Conservation (phyloP, 2,888 invertebrate species). For the Apantesis nais region DNA sequence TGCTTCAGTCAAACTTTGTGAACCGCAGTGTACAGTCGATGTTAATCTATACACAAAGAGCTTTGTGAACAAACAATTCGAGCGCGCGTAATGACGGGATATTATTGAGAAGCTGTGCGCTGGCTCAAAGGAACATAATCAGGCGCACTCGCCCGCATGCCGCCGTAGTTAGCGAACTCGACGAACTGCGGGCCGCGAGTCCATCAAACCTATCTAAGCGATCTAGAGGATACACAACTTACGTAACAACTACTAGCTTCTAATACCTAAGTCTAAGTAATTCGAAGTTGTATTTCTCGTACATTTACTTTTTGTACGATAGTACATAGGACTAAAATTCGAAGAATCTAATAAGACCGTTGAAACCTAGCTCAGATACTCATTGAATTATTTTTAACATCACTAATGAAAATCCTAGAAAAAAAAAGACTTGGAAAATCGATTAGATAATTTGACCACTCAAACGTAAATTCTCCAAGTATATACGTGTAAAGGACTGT, state of each 20-base stretch:
- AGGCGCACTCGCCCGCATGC: background rate
- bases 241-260: background rate
- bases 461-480: background rate
- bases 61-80: constrained; percentile 15
- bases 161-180: background rate
- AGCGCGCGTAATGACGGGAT: constrained; percentile 11
- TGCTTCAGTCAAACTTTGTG: background rate
- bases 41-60: constrained; percentile 13
- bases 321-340: background rate
- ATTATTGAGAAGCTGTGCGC: constrained; percentile 11
- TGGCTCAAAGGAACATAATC: constrained; percentile 11
- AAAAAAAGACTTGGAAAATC: background rate
- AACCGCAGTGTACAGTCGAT: constrained; percentile 8
- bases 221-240: background rate
- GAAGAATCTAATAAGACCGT: background rate
- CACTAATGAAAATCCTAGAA: background rate
- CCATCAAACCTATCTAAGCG: constrained; percentile 9
- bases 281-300: too few species aligned
- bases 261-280: background rate
- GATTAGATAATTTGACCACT: background rate
- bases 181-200: background rate
- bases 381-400: background rate
- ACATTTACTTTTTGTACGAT: too few species aligned
- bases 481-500: too few species aligned
- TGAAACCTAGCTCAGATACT: background rate